Evolutionary conservation across 2,888 invertebrate genomes (phyloP).

Genomic region (Tinea trinotella): DNA sequence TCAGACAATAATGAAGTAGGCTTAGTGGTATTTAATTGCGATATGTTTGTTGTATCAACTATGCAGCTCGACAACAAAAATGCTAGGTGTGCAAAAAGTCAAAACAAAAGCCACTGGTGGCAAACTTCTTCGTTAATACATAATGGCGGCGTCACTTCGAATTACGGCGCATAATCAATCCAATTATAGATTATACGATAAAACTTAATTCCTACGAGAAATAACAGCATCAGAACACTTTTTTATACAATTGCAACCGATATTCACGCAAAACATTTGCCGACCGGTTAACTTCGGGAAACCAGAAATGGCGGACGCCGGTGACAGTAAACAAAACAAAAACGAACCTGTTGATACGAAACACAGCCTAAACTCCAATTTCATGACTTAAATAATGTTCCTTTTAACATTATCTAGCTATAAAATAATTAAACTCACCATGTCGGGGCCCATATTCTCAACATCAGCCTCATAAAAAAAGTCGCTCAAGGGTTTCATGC

Average conservation of each 20-base stretch:
- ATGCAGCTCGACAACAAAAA: neutral
- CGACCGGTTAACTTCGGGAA: conserved; percentile 59
- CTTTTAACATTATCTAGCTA: conserved; percentile 20
- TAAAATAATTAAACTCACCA: conserved; percentile 71
- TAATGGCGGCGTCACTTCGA: neutral
- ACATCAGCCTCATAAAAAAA: conserved; percentile 80
- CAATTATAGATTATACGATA: neutral
- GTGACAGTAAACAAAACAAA: conserved; percentile 75
- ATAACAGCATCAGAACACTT: neutral
- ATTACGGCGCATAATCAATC: neutral
- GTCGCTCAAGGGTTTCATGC: conserved; percentile 79
- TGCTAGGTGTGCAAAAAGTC: neutral
- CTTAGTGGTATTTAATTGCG: too few species aligned
- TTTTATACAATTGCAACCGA: neutral
- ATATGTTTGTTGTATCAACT: neutral
- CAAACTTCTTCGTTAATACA: neutral
- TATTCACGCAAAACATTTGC: neutral
- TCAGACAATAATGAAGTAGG: neutral
- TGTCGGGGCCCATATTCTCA: conserved; percentile 87
- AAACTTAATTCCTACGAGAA: neutral
- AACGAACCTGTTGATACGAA: conserved; percentile 73
- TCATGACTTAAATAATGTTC: conserved; percentile 59
- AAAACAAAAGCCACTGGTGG: conserved; percentile 13
- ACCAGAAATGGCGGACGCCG: conserved; percentile 74
- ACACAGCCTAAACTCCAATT: conserved; percentile 38